Percentiles rank a stretch among this genome's conserved stretches.
phyloP scores from a whole-genome alignment of 2,113 vertebrate species.

The Lophochroa leadbeateri region DNA sequence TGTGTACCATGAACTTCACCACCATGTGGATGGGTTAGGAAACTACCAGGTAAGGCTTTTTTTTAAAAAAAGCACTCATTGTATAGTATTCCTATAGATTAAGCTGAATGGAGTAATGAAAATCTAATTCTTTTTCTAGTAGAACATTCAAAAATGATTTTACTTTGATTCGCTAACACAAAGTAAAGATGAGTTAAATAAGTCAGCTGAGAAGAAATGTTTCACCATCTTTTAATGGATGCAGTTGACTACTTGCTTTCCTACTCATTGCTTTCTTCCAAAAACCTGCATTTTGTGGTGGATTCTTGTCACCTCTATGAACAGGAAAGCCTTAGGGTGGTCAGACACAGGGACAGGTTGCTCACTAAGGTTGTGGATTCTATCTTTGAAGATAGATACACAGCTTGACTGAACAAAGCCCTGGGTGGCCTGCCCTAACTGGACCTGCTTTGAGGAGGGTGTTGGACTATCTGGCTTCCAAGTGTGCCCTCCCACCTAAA shows the following conservation, averaged over 20 bases:
- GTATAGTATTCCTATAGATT: neutral
- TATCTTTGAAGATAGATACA: neutral
- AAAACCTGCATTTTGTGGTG: neutral
- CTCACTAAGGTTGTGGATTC: neutral
- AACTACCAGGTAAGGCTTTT: rapidly evolving
- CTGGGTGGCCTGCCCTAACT: neutral
- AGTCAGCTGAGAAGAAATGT: neutral
- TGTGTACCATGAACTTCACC: neutral
- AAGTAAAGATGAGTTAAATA: neutral
- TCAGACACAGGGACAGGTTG: neutral
- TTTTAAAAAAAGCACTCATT: neutral
- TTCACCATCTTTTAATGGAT: neutral
- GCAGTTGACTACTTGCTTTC: neutral
- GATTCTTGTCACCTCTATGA: neutral
- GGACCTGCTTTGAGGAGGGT: neutral
- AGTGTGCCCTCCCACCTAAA: neutral
- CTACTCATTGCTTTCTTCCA: neutral
- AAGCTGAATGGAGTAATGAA: neutral
- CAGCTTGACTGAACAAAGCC: neutral
- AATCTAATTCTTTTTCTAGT: neutral
- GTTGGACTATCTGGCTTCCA: neutral
- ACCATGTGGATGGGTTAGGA: neutral
- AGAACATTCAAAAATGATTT: neutral
- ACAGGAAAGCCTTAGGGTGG: neutral
- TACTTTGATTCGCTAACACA: neutral